phyloP scores from a whole-genome alignment of 2,113 vertebrate species.

The Microcebus jonahi region DNA sequence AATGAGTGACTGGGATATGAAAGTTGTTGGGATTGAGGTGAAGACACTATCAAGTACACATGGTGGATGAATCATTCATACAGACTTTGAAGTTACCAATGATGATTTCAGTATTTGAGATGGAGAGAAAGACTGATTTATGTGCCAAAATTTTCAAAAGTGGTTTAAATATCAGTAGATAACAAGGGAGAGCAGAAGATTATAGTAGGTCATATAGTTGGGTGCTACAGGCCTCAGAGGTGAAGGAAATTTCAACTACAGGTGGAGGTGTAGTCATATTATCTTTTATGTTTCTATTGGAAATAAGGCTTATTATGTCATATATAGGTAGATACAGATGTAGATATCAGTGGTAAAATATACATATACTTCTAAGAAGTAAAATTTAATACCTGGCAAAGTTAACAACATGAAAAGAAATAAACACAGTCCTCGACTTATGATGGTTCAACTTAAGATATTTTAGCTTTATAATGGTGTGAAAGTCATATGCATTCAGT shows the following conservation, averaged over 20 bases:
- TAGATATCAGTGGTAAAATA: not conserved
- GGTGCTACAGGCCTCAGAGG: not conserved
- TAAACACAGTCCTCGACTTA: not conserved
- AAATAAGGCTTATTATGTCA: not conserved
- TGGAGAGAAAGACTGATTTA: not conserved
- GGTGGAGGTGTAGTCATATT: not conserved
- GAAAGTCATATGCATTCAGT: not conserved
- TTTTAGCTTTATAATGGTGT: not conserved
- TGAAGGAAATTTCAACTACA: not conserved
- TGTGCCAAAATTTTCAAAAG: not conserved
- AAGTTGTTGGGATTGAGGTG: not conserved
- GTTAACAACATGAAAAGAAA: not conserved
- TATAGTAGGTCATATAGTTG: not conserved
- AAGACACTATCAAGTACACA: not conserved
- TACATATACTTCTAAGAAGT: not conserved
- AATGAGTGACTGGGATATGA: not conserved
- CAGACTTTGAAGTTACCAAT: not conserved
- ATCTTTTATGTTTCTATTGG: not conserved
- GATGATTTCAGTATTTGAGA: not conserved
- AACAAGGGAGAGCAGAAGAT: not conserved
- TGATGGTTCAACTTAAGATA: not conserved
- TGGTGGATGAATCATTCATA: not conserved
- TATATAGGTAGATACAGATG: not conserved
- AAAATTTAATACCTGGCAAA: not conserved
- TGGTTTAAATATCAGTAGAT: not conserved